These are phyloP conservation scores for Chrysina gloriosa DNA, from an alignment of 2,888 invertebrate species.

Conservation along the genomic window DNA sequence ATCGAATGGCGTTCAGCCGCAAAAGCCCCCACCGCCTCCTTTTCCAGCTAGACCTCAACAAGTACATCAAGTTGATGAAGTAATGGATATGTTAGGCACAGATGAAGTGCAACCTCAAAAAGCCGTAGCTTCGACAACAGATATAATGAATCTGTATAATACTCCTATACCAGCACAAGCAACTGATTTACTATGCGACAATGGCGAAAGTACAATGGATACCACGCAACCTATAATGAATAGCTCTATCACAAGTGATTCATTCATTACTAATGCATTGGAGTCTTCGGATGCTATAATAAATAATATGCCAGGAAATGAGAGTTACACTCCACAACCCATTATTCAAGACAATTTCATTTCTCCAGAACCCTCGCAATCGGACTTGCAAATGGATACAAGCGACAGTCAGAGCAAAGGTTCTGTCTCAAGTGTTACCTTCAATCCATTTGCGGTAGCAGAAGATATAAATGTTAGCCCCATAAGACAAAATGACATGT, in stretches of 20 bases:
- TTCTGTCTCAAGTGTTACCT: constrained; percentile 62
- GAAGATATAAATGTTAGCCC: constrained; percentile 55
- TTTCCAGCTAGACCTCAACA: constrained; percentile 53
- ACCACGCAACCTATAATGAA: not conserved
- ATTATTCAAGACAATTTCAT: constrained; percentile 54
- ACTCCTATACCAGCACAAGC: constrained; percentile 44
- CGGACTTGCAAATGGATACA: constrained; percentile 63
- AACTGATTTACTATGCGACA: constrained; percentile 52
- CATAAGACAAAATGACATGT: constrained; percentile 46
- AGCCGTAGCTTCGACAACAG: constrained; percentile 62
- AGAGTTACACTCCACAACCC: constrained; percentile 32
- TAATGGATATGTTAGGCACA: constrained; percentile 62
- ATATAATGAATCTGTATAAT: constrained; percentile 63
- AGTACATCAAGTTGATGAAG: constrained; percentile 50
- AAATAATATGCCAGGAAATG: not conserved
- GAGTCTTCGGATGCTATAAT: not conserved
- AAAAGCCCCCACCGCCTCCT: constrained; percentile 59
- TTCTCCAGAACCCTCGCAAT: constrained; percentile 60
- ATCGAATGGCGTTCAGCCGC: constrained; percentile 52
- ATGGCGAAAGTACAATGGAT: constrained; percentile 45
- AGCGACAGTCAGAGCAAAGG: constrained; percentile 63
- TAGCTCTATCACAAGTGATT: not conserved
- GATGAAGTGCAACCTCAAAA: constrained; percentile 56
- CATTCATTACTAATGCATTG: not conserved
- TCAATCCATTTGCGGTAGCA: constrained; percentile 66